Percentiles rank a stretch among this genome's conserved stretches.
These are phyloP conservation scores for Melanostoma mellinum DNA, from an alignment of 2,888 invertebrate species.

Conservation along the genomic window DNA sequence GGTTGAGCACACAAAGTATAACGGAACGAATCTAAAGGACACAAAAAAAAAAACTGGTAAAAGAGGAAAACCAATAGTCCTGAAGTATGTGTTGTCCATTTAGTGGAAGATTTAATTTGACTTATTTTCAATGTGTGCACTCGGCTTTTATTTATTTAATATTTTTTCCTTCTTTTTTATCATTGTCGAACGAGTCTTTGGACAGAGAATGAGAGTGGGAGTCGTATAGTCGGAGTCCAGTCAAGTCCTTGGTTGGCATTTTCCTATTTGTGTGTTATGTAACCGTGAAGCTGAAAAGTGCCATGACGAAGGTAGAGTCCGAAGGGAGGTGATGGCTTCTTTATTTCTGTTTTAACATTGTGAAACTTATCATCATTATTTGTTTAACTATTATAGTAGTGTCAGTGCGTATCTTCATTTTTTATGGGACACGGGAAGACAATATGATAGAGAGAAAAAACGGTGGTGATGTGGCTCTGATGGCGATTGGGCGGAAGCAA, in stretches of 20 bases:
- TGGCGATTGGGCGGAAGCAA: no score
- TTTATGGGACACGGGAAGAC: slow-evolving; percentile 27
- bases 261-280: no score
- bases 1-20: slow-evolving; percentile 1
- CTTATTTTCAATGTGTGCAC: slow-evolving; percentile 54
- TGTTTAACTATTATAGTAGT: slow-evolving; percentile 54
- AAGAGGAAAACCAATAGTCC: slow-evolving; percentile 12
- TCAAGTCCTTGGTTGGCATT: no score
- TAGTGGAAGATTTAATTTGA: slow-evolving; percentile 60
- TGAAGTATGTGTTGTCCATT: slow-evolving; percentile 56
- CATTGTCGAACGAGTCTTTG: slow-evolving; percentile 10
- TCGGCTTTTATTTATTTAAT: slow-evolving; percentile 50
- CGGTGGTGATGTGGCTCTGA: neutral
- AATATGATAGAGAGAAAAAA: slow-evolving; percentile 21
- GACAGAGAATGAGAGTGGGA: no score
- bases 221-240: no score
- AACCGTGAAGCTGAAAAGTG: no score
- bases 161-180: slow-evolving; percentile 23
- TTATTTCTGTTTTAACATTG: no score
- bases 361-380: slow-evolving; percentile 59
- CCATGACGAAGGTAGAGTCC: no score
- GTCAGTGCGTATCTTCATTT: slow-evolving; percentile 37
- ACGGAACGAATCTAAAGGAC: neutral
- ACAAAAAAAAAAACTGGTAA: slow-evolving; percentile 6
- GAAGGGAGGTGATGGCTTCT: no score